Base-by-base conservation (phyloP, 2,797 vertebrate species). In the Melanotaenia parkinsoni region DNA sequence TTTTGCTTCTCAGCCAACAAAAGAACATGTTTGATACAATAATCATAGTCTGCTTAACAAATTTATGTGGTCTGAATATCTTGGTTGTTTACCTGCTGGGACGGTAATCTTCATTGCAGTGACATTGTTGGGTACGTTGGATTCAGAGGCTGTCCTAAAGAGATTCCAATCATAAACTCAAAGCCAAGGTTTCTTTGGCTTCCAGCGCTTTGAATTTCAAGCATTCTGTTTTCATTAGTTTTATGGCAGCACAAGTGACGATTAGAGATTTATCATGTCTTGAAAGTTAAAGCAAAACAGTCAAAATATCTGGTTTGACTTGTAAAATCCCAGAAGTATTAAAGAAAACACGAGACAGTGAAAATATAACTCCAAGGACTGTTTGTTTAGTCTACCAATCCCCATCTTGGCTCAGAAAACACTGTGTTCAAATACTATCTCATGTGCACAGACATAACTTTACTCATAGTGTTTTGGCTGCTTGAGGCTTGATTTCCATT, bases 381-480 rank as follows among this genome's bases (percentile, higher is more conserved):
- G 26, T 7, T 28, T 30, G 26, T 30, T 56, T 56, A 56, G 26
- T 56, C 53, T 16, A 30, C 53, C 30, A 14, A 5, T 37, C 22
- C 20, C 5, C 2, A 0, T 16, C 11, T 72, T 62, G 24, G 11
- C 33, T 66, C 50, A 5, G 16, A 60, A 61, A 61, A 40, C 28
- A 50, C 43, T 37, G 16, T 68, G 20, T 38, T 66, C 11, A 70
- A 62, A 62, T 53, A 33, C 20, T 32, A 14, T 61, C 20, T 66
- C 26, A 38, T 59, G n/a, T 67, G 16, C 26, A 38, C 2, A 58
- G 35, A 64, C 20, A 16, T 60, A 26, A 28, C 3, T 53, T 56
- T 56, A 47, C 45, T 47, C 8, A 50, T 3, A 22, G 47, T 50
- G 9, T 38, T 28, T 61, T 62, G 56, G 43, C 12, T 45, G 53